Evolutionary conservation across 2,113 vertebrate genomes (phyloP).

Genomic region (Morone saxatilis): DNA sequence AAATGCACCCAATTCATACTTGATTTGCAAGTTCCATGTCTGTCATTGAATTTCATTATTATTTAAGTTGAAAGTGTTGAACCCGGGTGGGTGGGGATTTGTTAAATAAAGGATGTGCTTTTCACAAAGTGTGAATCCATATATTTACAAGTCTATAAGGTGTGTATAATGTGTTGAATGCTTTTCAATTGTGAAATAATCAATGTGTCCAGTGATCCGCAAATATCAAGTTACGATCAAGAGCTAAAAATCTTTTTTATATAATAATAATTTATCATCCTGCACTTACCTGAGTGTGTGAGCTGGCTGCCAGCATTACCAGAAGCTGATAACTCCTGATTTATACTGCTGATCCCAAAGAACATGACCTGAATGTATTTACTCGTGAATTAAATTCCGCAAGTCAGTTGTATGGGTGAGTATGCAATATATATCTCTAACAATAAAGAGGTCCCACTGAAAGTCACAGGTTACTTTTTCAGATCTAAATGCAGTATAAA

Average conservation of each 20-base stretch:
- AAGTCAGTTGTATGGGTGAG: conserved; percentile 10
- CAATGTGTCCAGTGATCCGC: not conserved
- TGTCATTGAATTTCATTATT: conserved; percentile 40
- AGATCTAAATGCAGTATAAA: not conserved
- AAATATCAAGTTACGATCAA: conserved; percentile 31
- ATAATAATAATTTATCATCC: conserved; percentile 48
- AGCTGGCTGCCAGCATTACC: conserved; percentile 39
- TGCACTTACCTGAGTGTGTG: conserved; percentile 48
- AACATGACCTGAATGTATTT: conserved; percentile 66
- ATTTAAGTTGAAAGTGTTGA: conserved; percentile 39
- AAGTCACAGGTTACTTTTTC: not conserved
- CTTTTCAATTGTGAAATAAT: not conserved
- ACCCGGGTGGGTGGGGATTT: not conserved
- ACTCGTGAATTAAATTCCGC: conserved; percentile 47
- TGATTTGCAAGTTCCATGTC: conserved; percentile 47
- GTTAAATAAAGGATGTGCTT: conserved; percentile 12
- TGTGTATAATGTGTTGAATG: not conserved
- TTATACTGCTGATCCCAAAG: conserved; percentile 54
- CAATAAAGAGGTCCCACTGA: not conserved
- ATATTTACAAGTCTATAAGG: not conserved
- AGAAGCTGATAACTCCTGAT: conserved; percentile 58
- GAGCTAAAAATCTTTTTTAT: conserved; percentile 13
- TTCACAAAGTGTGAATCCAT: conserved; percentile 6
- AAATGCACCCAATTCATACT: conserved; percentile 59
- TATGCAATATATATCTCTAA: not conserved